Conservation (phyloP, 1,140 invertebrate genomes). For the Cotesia chilonis region DNA sequence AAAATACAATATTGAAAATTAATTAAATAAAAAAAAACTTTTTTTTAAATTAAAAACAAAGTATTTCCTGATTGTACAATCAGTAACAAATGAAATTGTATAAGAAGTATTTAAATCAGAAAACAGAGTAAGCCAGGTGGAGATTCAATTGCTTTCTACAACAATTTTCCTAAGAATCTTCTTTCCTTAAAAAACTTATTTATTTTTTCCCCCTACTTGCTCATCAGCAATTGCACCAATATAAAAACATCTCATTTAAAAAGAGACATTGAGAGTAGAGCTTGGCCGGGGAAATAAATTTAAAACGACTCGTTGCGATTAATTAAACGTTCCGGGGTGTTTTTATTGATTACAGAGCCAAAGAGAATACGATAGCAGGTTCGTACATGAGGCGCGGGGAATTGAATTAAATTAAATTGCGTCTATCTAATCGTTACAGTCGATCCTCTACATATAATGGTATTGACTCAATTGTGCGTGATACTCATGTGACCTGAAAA, state of each 20-base stretch:
- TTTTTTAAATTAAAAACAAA: no score
- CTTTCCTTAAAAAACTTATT: no score
- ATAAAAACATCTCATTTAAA: constrained; percentile 26
- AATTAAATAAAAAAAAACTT: no score
- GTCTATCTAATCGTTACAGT: constrained; percentile 33
- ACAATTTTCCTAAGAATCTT: neutral
- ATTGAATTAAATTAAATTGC: constrained; percentile 34
- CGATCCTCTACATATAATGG: neutral
- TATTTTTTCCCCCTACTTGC: neutral
- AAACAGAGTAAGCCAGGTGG: no score
- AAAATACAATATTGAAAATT: no score
- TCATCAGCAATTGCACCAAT: constrained; percentile 6
- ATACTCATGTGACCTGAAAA: constrained; percentile 8
- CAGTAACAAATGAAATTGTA: no score
- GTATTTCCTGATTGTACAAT: no score
- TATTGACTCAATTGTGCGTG: constrained; percentile 7
- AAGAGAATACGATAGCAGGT: constrained; percentile 14
- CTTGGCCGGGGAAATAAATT: constrained; percentile 18
- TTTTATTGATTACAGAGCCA: constrained; percentile 29
- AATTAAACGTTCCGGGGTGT: constrained; percentile 26
- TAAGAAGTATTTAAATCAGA: no score
- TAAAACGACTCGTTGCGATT: constrained; percentile 27
- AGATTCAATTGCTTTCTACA: no score
- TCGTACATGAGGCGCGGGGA: constrained; percentile 24
- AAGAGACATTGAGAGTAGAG: no score